Base-by-base conservation (phyloP, 2,113 vertebrate species). In the Melanerpes aurifrons region DNA sequence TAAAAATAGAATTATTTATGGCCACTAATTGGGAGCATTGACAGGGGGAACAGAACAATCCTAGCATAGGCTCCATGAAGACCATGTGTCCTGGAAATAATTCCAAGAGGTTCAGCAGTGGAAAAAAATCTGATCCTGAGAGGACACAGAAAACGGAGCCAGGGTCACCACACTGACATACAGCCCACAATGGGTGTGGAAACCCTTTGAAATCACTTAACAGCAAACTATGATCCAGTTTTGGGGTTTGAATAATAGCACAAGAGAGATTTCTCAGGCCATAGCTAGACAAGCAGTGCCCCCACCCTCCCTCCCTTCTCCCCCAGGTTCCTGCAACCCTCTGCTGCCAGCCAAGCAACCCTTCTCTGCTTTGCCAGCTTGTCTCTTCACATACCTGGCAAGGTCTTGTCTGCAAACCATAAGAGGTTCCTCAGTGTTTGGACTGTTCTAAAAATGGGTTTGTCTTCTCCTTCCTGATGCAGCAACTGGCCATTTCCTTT, bases 1-100 rank as follows among this genome's bases (percentile, higher is more conserved):
- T 93, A 87, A 95, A 96, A 92, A 86, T 86, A 48, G n/a, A 89
- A 87, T 95, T 96, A 93, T 96, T 92, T 93, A 93, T 90, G 91
- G 75, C 83, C 9, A 16, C 40, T 96, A 96, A 96, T 95, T 94
- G 94, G 78, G 66, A 95, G 20, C 25, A 45, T 40, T 71, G 91
- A 45, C 48, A 70, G 53, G 35, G 15, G 28, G 19, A 64, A 78
- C 26, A 29, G 79, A 86, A 75, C 68, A 86, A 80, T 86, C 57
- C 32, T 64, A 29, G 40, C n/a, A 80, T 8, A 53, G 50, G 3
- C 13, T 66, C 22, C 28, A 40, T 16, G 26, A 59, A 74, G 25
- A 54, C 22, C 37, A 4, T 0, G 13, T 93, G 74, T 50, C 48
- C 10, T 26, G 24, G 59, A 35, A 64, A 10, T 29, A 82, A 31